These are phyloP conservation scores for Vulpes ferrilata DNA, from an alignment of 2,113 vertebrate genomes.

Conservation along the genomic window DNA sequence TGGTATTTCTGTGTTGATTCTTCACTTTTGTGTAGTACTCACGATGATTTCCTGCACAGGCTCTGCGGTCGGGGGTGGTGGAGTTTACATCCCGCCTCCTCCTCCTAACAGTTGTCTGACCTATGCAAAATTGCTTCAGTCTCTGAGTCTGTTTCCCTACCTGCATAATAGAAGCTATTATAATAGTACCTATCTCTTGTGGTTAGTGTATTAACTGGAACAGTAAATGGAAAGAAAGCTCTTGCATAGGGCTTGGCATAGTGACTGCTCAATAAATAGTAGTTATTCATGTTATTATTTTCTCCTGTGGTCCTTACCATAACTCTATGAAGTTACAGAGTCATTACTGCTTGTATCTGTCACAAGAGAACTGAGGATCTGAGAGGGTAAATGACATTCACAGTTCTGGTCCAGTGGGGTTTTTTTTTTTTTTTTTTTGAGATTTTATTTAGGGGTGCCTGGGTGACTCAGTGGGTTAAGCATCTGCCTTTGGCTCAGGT, in stretches of 20 bases:
- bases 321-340: background rate
- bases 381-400: background rate
- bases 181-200: background rate
- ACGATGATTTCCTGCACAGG: fast-evolving
- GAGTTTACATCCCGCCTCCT: background rate
- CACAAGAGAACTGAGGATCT: background rate
- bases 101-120: background rate
- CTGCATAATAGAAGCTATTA: background rate
- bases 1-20: background rate
- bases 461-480: too few species aligned
- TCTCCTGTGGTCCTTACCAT: background rate
- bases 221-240: background rate
- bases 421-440: background rate
- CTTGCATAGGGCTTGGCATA: background rate
- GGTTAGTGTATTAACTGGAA: background rate
- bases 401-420: background rate
- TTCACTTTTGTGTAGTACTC: background rate
- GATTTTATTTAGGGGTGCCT: background rate
- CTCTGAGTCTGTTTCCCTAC: background rate
- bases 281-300: background rate
- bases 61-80: background rate
- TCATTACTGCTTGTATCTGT: background rate
- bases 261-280: background rate
- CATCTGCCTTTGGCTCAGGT: too few species aligned
- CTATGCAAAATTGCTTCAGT: background rate